phyloP scores from a whole-genome alignment of 92 coral and sea anemone genomes.

The Micromussa lordhowensis region DNA sequence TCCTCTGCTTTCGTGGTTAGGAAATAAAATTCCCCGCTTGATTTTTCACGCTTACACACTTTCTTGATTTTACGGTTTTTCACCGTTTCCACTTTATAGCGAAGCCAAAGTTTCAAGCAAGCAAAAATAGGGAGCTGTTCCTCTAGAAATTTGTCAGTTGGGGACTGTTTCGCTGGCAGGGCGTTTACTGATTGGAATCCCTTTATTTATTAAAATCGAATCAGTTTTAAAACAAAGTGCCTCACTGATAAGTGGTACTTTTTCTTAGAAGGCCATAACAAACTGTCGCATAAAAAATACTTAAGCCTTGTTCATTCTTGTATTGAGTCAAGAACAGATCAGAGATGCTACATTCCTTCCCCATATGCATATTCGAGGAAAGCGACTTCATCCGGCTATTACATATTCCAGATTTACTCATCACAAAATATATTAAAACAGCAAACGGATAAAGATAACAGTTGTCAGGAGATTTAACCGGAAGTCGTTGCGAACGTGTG shows the following conservation, averaged over 20 bases:
- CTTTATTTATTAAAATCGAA: too few relatives aligned
- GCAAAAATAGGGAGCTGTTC: background rate
- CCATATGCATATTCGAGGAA: background rate
- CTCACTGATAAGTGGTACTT: too few relatives aligned
- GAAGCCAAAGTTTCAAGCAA: background rate
- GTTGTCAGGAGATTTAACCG: background rate
- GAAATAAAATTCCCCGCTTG: background rate
- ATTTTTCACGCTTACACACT: background rate
- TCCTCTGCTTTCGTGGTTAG: background rate
- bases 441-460: background rate
- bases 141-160: background rate
- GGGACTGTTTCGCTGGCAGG: background rate
- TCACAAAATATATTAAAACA: conserved; percentile 5
- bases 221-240: too few relatives aligned
- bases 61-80: background rate
- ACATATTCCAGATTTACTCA: background rate
- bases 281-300: background rate
- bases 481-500: background rate
- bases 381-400: background rate
- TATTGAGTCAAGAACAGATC: background rate
- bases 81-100: background rate
- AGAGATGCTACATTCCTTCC: background rate
- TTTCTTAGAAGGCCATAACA: too few relatives aligned
- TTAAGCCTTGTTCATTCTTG: background rate
- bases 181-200: background rate